Percentiles rank a stretch among this genome's conserved stretches.
phyloP scores from a whole-genome alignment of 2,797 vertebrate species.

The Betta splendens region DNA sequence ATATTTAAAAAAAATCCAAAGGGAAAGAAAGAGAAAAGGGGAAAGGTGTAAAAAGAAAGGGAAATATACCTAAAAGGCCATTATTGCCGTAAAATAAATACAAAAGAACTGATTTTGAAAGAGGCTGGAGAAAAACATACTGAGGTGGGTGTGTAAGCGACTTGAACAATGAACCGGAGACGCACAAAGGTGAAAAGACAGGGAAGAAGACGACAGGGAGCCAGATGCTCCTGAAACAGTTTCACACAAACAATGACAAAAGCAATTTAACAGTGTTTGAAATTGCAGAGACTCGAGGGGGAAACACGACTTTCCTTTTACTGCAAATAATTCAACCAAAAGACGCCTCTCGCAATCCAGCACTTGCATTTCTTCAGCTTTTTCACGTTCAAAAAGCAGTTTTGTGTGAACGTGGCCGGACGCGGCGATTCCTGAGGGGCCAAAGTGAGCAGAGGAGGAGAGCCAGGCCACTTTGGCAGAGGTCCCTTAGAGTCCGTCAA shows the following conservation, averaged over 20 bases:
- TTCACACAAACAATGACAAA: slow-evolving; percentile 40
- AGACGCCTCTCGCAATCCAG: slow-evolving; percentile 28
- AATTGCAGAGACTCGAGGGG: slow-evolving; percentile 19
- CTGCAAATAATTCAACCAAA: slow-evolving; percentile 35
- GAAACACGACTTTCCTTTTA: background rate
- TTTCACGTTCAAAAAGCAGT: slow-evolving; percentile 28
- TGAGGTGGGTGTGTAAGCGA: slow-evolving; percentile 66
- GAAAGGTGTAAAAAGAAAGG: slow-evolving; percentile 17
- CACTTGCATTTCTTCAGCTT: slow-evolving; percentile 32
- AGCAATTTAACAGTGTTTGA: slow-evolving; percentile 24
- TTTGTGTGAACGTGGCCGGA: slow-evolving; percentile 26
- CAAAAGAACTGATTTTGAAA: slow-evolving; percentile 76
- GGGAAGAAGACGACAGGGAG: slow-evolving; percentile 9
- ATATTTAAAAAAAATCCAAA: slow-evolving; percentile 69
- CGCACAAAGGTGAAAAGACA: slow-evolving; percentile 17
- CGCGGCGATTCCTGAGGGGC: slow-evolving; percentile 71
- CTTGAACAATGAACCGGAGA: slow-evolving; percentile 41
- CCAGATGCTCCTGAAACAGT: slow-evolving; percentile 29
- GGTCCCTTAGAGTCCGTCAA: slow-evolving; percentile 55
- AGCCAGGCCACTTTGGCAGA: slow-evolving; percentile 71
- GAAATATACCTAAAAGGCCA: slow-evolving; percentile 54
- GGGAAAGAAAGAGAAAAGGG: slow-evolving; percentile 28
- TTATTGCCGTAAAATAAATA: slow-evolving; percentile 82
- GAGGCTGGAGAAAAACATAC: slow-evolving; percentile 59
- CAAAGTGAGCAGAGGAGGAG: slow-evolving; percentile 61